Percentiles rank a stretch among this genome's conserved stretches.
These are phyloP conservation scores for Sussaba pulchella DNA, from an alignment of 2,888 invertebrate genomes.

Conservation along the genomic window DNA sequence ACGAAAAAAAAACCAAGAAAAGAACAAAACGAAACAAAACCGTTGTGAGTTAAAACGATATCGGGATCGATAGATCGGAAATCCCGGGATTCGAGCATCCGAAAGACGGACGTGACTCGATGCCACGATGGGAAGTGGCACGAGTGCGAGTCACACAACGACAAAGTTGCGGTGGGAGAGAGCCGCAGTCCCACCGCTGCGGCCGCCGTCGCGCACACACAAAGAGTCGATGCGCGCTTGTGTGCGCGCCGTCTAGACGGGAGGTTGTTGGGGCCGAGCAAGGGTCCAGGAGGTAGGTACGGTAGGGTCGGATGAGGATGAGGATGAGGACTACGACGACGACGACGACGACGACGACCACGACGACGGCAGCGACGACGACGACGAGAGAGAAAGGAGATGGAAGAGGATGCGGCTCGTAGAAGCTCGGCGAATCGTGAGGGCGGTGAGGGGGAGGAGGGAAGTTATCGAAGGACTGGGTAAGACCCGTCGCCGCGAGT, in stretches of 20 bases:
- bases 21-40: neutral
- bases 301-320: conserved; percentile 49
- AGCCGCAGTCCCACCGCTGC: conserved; percentile 14
- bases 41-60: no score
- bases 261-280: conserved; percentile 78
- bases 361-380: neutral
- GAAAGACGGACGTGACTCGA: conserved; percentile 35
- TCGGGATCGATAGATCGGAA: conserved; percentile 21
- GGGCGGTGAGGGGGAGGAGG: conserved; percentile 20
- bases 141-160: conserved; percentile 36
- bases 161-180: conserved; percentile 39
- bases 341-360: no score
- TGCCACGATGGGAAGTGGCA: conserved; percentile 24
- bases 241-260: conserved; percentile 82
- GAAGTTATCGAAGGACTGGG: conserved; percentile 65
- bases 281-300: conserved; percentile 45
- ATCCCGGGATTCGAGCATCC: conserved; percentile 8
- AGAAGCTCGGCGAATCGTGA: neutral
- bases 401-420: conserved; percentile 35
- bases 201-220: conserved; percentile 37
- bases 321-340: neutral
- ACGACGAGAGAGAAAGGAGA: conserved; percentile 33
- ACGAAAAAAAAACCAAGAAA: conserved; percentile 11
- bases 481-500: neutral
- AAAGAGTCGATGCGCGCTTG: conserved; percentile 62